These are phyloP conservation scores for Drosophila suboccidentalis DNA, from an alignment of 2,888 invertebrate genomes.

Conservation along the genomic window DNA sequence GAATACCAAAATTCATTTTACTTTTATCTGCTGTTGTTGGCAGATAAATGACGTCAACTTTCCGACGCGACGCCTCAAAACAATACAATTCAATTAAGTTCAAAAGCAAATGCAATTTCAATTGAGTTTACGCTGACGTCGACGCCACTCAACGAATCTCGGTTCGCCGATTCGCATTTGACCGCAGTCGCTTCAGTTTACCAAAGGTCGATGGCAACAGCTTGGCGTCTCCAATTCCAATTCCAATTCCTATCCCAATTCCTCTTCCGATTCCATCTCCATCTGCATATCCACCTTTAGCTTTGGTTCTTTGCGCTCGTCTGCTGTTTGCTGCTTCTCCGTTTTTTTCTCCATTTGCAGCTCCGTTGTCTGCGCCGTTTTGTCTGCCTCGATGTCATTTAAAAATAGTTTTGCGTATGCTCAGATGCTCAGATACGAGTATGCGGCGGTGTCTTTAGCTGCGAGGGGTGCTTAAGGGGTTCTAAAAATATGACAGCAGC, in stretches of 20 bases:
- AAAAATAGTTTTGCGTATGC: slow-evolving; percentile 66
- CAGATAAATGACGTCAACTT: slow-evolving; percentile 31
- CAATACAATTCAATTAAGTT: slow-evolving; percentile 77
- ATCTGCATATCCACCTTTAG: slow-evolving; percentile 1
- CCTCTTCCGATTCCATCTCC: background rate
- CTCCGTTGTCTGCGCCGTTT: slow-evolving; percentile 58
- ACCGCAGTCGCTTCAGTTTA: slow-evolving; percentile 23
- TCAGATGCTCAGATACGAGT: background rate
- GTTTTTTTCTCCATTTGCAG: background rate
- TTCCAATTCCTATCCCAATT: background rate
- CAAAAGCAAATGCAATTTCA: slow-evolving; percentile 69
- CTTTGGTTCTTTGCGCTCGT: background rate
- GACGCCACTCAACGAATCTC: background rate
- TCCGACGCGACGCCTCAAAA: slow-evolving; percentile 44
- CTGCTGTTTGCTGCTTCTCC: slow-evolving; percentile 1
- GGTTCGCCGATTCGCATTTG: background rate
- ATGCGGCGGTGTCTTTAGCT: background rate
- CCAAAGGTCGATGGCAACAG: slow-evolving; percentile 14
- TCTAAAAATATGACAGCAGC: slow-evolving; percentile 70
- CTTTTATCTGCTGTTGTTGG: slow-evolving; percentile 23
- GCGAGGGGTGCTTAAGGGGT: slow-evolving; percentile 18
- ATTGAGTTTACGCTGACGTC: slow-evolving; percentile 24
- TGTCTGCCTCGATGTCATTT: slow-evolving; percentile 72
- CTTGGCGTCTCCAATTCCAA: slow-evolving; percentile 2
- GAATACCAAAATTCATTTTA: slow-evolving; percentile 7